Conservation (phyloP, 30 jellyfish, hydroid and myxozoan genomes). For the Hydractinia echinata region DNA sequence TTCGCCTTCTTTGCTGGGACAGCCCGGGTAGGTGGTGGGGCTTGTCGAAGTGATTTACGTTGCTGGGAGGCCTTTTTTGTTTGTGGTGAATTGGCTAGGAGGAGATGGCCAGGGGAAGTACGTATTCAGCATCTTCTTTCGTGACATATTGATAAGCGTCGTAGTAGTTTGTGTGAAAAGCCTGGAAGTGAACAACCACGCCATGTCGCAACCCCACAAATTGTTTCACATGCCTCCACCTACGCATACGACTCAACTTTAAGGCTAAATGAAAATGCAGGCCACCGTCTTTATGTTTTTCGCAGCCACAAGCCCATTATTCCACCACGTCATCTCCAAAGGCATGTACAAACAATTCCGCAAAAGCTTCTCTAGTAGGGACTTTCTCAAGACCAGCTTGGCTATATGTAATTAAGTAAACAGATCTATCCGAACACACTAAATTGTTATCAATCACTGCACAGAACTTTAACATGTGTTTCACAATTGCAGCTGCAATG, state of each 20-base stretch:
- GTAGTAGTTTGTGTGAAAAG: constrained; percentile 13
- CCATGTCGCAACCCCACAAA: neutral
- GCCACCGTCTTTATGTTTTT: no score
- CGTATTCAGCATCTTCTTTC: constrained; percentile 26
- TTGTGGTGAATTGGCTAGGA: constrained; percentile 42
- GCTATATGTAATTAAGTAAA: no score
- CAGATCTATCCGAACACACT: no score
- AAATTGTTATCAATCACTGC: no score
- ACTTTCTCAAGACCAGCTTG: no score
- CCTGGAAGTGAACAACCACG: neutral
- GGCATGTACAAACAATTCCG: no score
- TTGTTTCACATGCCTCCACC: neutral
- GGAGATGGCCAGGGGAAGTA: constrained; percentile 26
- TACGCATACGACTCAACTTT: neutral
- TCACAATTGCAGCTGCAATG: no score
- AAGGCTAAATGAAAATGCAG: no score
- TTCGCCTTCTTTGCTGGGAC: neutral
- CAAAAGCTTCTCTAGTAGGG: no score
- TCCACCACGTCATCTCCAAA: no score
- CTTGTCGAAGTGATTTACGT: neutral
- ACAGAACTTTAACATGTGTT: no score
- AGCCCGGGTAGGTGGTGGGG: neutral
- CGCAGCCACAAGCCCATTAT: no score
- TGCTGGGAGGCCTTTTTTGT: constrained; percentile 31
- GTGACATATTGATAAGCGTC: constrained; percentile 34